Conservation (phyloP, 2,113 vertebrate species). For the Felis catus region F.catus_Fca126_mat1.0 CM031412.1:107381001-107381500, state of each 20-base stretch:
- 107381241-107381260: background rate
- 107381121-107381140: background rate
- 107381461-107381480: background rate
- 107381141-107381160: background rate
- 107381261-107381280: background rate
- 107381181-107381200: background rate
- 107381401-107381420: background rate
- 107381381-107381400: background rate
- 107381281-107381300: background rate
- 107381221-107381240: background rate
- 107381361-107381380: background rate
- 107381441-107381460: background rate
- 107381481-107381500: background rate
- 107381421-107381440: background rate
- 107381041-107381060: background rate
- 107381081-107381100: background rate
- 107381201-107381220: background rate
- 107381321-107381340: background rate
- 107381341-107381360: background rate
- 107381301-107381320: background rate
- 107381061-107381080: background rate
- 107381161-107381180: background rate
- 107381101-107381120: background rate
- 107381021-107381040: background rate
- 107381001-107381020: background rate